Conservation (phyloP, 2,797 vertebrate species). For the Gila robusta region DNA sequence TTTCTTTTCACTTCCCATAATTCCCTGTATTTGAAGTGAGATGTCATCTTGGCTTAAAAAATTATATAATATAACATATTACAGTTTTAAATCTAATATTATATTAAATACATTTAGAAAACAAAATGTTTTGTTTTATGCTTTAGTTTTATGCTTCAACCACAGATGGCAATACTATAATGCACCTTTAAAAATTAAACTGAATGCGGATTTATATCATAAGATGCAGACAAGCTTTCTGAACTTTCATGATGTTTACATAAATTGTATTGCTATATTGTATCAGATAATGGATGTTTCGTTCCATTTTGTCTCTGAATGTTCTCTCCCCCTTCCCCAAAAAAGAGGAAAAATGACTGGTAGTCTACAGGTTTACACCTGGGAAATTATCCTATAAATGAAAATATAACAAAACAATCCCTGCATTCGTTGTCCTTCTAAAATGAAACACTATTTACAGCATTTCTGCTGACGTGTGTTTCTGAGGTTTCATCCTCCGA, state of each 20-base stretch:
- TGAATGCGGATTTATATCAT: background rate
- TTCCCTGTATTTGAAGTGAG: no score
- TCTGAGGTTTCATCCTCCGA: background rate
- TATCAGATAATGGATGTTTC: background rate
- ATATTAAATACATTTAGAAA: no score
- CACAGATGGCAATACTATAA: background rate
- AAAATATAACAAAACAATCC: background rate
- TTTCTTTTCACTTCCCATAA: no score
- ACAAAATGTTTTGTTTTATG: no score
- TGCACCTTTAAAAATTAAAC: background rate
- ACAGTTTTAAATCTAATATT: no score
- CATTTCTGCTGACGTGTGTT: background rate
- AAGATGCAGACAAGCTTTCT: background rate
- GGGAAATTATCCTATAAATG: background rate
- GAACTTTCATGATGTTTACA: background rate
- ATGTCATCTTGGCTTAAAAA: no score
- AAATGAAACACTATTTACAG: conserved; percentile 19
- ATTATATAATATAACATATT: no score
- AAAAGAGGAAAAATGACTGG: background rate
- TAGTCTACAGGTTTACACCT: background rate
- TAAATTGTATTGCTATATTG: background rate
- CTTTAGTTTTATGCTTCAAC: background rate
- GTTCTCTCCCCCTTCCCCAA: no score
- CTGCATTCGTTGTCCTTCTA: background rate
- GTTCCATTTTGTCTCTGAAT: background rate